These are phyloP conservation scores for Drosophila hydei DNA, from an alignment of 1,140 invertebrate genomes.

Conservation along the genomic window DNA sequence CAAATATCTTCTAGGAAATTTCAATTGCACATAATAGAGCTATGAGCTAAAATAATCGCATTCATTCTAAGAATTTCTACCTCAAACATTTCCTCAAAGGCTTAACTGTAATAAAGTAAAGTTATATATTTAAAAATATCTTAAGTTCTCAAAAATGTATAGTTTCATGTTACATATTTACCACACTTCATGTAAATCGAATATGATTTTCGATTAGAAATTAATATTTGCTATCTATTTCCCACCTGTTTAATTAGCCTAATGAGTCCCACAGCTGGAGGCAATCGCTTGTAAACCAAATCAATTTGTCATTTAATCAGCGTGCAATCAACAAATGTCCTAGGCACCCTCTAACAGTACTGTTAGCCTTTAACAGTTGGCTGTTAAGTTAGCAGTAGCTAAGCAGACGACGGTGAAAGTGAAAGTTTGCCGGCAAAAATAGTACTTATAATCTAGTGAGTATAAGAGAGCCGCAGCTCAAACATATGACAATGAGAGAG, in stretches of 20 bases:
- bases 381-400: slow-evolving; percentile 37
- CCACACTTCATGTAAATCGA: too few relatives aligned
- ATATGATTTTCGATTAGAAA: background rate
- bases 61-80: too few relatives aligned
- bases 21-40: too few relatives aligned
- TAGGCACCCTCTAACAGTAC: slow-evolving; percentile 16
- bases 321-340: slow-evolving; percentile 44
- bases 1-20: background rate
- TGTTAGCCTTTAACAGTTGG: slow-evolving; percentile 9
- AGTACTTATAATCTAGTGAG: slow-evolving; percentile 1
- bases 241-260: slow-evolving; percentile 1
- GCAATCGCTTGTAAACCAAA: slow-evolving; percentile 29
- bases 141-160: too few relatives aligned
- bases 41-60: too few relatives aligned
- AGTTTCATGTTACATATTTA: too few relatives aligned
- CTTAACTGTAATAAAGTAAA: too few relatives aligned
- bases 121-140: too few relatives aligned
- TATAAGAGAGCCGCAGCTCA: slow-evolving; percentile 21
- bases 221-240: slow-evolving; percentile 4
- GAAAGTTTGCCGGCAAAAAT: slow-evolving; percentile 38
- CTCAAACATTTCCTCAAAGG: too few relatives aligned
- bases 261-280: slow-evolving; percentile 13
- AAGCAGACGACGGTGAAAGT: slow-evolving; percentile 21
- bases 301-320: slow-evolving; percentile 24
- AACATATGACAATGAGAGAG: background rate